Conservation (phyloP, 64 coral and sea anemone genomes). For the Montipora efflorescens region DNA sequence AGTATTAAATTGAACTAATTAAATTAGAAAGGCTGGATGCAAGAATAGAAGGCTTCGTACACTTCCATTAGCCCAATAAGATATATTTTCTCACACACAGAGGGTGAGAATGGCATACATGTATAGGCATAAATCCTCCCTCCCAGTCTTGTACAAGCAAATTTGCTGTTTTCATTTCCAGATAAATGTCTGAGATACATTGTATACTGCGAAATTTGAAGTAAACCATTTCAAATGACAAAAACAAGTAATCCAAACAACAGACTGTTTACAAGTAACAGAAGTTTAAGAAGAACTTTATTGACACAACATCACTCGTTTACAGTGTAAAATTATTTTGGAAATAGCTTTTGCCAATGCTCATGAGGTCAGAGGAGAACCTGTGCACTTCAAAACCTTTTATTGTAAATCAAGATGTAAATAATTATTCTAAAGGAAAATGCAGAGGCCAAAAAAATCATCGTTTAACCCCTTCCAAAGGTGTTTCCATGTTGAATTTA, state of each 20-base stretch:
- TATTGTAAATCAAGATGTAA: neutral
- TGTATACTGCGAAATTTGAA: neutral
- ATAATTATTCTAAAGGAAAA: neutral
- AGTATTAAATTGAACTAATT: no score
- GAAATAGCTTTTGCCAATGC: neutral
- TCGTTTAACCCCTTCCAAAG: slow-evolving; percentile 55
- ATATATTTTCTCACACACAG: neutral
- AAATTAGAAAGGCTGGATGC: neutral
- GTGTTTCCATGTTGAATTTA: slow-evolving; percentile 52
- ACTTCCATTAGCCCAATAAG: neutral
- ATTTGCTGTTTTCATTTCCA: neutral
- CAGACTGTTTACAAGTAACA: slow-evolving; percentile 1
- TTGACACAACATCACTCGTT: neutral
- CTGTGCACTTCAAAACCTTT: neutral
- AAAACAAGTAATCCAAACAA: neutral
- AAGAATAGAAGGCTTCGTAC: neutral
- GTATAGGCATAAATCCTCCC: neutral
- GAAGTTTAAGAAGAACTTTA: neutral
- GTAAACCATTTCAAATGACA: neutral
- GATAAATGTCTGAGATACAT: neutral
- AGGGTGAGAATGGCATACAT: neutral
- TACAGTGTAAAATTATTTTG: neutral
- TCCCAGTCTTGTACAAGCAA: neutral
- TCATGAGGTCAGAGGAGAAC: neutral
- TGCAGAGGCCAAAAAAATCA: neutral